Conservation (phyloP, 2,113 vertebrate species). For the Corythaixoides concolor region DNA sequence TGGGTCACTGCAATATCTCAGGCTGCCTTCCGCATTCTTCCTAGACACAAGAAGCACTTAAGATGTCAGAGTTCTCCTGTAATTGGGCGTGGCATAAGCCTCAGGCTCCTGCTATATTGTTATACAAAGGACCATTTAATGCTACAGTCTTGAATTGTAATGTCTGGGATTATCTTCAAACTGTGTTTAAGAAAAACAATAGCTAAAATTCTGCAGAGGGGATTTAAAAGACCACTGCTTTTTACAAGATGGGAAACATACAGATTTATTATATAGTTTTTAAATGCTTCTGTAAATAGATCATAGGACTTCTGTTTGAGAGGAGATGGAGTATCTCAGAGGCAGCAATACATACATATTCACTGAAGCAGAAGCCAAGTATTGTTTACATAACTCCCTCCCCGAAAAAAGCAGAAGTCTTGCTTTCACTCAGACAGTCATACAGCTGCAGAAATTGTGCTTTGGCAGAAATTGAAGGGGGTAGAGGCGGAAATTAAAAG, state of each 20-base stretch:
- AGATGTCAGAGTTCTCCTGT: background rate
- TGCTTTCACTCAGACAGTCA: background rate
- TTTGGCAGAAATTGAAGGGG: background rate
- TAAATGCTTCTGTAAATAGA: background rate
- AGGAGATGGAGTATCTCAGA: background rate
- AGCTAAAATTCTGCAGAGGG: background rate
- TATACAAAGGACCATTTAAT: background rate
- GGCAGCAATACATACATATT: background rate
- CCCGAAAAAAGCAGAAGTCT: background rate
- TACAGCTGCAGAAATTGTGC: background rate
- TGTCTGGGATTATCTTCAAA: background rate
- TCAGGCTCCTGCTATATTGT: background rate
- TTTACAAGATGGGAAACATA: background rate
- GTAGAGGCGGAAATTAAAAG: background rate
- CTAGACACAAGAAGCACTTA: background rate
- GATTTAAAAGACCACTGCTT: background rate
- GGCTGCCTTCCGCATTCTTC: background rate
- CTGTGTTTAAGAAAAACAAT: background rate
- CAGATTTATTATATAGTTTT: background rate
- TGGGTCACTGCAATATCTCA: background rate
- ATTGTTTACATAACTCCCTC: background rate
- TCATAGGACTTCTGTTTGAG: background rate
- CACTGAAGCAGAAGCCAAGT: background rate
- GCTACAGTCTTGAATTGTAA: background rate
- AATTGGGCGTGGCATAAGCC: slow-evolving; percentile 1